Evolutionary conservation across 2,888 invertebrate species (phyloP).

Genomic region (Papilio protenor): DNA sequence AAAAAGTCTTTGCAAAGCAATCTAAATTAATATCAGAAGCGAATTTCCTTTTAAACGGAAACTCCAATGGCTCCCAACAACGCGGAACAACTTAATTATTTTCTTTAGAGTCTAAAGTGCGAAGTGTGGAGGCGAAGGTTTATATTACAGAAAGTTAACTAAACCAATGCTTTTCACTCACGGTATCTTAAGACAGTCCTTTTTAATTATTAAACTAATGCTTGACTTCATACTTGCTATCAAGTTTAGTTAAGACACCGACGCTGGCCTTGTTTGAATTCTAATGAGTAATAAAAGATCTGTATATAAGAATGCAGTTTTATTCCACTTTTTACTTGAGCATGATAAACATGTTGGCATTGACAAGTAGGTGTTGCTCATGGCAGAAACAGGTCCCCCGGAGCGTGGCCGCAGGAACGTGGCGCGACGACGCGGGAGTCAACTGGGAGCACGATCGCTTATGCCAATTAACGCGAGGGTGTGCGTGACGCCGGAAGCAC

Average conservation of each 20-base stretch:
- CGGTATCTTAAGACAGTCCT: background rate
- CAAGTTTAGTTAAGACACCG: background rate
- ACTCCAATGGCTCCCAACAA: slow-evolving; percentile 14
- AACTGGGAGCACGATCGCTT: background rate
- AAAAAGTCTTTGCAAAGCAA: background rate
- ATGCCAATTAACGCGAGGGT: slow-evolving; percentile 26
- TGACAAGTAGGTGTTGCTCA: slow-evolving; percentile 1
- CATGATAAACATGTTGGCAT: slow-evolving; percentile 4
- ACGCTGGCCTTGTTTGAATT: too few species aligned
- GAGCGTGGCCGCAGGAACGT: background rate
- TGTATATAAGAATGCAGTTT: background rate
- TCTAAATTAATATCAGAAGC: slow-evolving; percentile 18
- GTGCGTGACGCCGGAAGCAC: slow-evolving; percentile 22
- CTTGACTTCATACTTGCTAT: too few species aligned
- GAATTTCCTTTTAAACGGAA: background rate
- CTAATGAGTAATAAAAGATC: background rate
- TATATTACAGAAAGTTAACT: background rate
- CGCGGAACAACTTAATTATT: slow-evolving; percentile 15
- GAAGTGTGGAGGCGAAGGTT: background rate
- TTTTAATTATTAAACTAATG: background rate
- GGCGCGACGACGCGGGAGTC: background rate
- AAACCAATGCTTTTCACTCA: background rate
- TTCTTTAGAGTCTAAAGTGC: slow-evolving; percentile 4
- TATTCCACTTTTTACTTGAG: background rate
- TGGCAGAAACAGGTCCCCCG: background rate